Conservation (phyloP, 2,888 invertebrate species). For the Watsonalla cultraria region DNA sequence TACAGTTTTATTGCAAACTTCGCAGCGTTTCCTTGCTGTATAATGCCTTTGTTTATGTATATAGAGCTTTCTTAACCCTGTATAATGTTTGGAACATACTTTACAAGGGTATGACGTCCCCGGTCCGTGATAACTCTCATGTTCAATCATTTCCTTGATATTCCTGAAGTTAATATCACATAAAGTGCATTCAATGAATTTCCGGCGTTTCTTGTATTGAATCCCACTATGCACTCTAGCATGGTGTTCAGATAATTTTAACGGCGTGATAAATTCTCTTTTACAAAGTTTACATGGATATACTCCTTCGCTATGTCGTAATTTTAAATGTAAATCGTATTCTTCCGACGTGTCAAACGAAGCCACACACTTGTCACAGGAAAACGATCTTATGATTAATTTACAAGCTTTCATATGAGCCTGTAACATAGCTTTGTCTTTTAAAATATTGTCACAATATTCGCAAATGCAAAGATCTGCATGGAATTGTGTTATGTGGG, state of each 20-base stretch:
- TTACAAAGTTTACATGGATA: slow-evolving; percentile 40
- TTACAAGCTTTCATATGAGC: slow-evolving; percentile 36
- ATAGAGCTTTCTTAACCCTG: slow-evolving; percentile 35
- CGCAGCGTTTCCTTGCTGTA: slow-evolving; percentile 34
- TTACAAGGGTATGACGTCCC: slow-evolving; percentile 37
- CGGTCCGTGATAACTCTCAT: slow-evolving; percentile 32
- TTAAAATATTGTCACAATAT: slow-evolving; percentile 41
- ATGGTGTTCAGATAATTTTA: slow-evolving; percentile 37
- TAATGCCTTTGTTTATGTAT: slow-evolving; percentile 41
- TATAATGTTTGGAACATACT: slow-evolving; percentile 35
- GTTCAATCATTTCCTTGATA: slow-evolving; percentile 35
- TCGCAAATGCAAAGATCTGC: slow-evolving; percentile 34
- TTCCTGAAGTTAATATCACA: slow-evolving; percentile 40
- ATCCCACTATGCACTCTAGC: slow-evolving; percentile 40
- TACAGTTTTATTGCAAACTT: slow-evolving; percentile 33
- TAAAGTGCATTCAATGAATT: slow-evolving; percentile 42
- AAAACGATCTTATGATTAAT: slow-evolving; percentile 19
- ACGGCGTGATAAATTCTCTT: slow-evolving; percentile 31
- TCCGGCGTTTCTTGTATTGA: slow-evolving; percentile 40
- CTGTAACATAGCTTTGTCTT: slow-evolving; percentile 22
- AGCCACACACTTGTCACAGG: slow-evolving; percentile 35
- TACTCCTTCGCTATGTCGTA: slow-evolving; percentile 32
- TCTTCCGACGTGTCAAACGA: slow-evolving; percentile 37
- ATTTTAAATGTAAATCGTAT: slow-evolving; percentile 27
- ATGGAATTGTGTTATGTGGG: slow-evolving; percentile 44